Evolutionary conservation across 2,797 vertebrate species (phyloP).

Genomic region (Valencia hispanica): DNA sequence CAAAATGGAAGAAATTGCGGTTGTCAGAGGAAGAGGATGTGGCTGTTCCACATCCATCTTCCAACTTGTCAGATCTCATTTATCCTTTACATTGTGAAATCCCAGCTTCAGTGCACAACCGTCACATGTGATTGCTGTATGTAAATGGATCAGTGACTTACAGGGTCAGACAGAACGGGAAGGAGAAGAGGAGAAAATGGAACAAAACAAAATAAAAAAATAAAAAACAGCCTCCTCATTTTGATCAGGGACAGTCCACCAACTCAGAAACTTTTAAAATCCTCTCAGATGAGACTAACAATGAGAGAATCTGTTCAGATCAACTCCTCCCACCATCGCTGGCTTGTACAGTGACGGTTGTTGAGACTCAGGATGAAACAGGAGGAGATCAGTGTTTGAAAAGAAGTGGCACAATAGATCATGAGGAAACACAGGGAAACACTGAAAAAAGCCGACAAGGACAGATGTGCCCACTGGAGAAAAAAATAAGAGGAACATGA

Average conservation of each 20-base stretch:
- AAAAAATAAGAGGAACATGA: constrained; percentile 9
- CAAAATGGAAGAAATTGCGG: constrained; percentile 26
- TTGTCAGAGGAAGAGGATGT: constrained; percentile 31
- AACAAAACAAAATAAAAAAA: constrained; percentile 10
- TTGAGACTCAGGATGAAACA: constrained; percentile 9
- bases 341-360: constrained; percentile 33
- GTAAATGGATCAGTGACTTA: constrained; percentile 13
- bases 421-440: neutral
- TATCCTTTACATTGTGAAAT: constrained; percentile 31
- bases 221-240: constrained; percentile 36
- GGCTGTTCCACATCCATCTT: constrained; percentile 41
- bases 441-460: constrained; percentile 22
- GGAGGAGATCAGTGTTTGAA: constrained; percentile 42
- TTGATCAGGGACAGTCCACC: constrained; percentile 42
- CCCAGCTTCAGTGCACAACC: constrained; percentile 30
- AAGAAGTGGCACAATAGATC: constrained; percentile 14
- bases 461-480: constrained; percentile 9
- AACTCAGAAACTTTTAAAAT: constrained; percentile 43
- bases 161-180: constrained; percentile 3
- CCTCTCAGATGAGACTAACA: constrained; percentile 38
- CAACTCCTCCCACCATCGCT: constrained; percentile 53
- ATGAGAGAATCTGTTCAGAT: constrained; percentile 56
- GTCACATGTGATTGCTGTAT: constrained; percentile 24
- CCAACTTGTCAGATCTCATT: constrained; percentile 51
- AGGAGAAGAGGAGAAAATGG: constrained; percentile 36